A percentile compares a stretch with the other conserved stretches of the same genome.
phyloP scores from a whole-genome alignment of 2,888 invertebrate genomes.

The Caenorhabditis sp. region DNA sequence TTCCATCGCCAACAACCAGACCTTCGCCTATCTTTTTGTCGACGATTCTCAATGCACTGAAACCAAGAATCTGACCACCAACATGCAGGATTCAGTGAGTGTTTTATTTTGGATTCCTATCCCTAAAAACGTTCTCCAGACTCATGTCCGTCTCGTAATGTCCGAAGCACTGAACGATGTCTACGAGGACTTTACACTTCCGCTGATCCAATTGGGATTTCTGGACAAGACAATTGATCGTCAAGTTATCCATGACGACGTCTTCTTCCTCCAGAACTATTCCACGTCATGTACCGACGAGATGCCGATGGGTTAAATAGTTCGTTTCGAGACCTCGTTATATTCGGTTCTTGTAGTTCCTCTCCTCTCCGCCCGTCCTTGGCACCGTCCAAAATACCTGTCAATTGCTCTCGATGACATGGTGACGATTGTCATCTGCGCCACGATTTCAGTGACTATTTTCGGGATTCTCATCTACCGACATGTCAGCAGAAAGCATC shows the following conservation, averaged over 20 bases:
- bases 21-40: conserved; percentile 55
- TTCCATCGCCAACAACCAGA: conserved; percentile 26
- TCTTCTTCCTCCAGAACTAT: conserved; percentile 64
- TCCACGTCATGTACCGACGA: conserved; percentile 64
- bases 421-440: conserved; percentile 69
- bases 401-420: conserved; percentile 70
- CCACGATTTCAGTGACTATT: conserved; percentile 63
- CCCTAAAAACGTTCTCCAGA: too few species aligned
- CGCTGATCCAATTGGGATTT: conserved; percentile 50
- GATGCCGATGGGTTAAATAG: conserved; percentile 55
- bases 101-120: too few species aligned
- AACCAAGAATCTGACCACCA: conserved; percentile 39
- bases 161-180: conserved; percentile 52
- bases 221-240: conserved; percentile 57
- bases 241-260: conserved; percentile 62
- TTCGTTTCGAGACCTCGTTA: background rate
- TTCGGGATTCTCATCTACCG: conserved; percentile 68
- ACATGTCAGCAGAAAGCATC: conserved; percentile 59
- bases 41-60: conserved; percentile 37
- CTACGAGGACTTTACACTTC: conserved; percentile 61
- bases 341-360: conserved; percentile 54
- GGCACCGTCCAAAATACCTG: conserved; percentile 67
- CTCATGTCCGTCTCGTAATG: conserved; percentile 62
- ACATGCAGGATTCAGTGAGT: conserved; percentile 40
- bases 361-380: conserved; percentile 54